These are phyloP conservation scores for Apodemia duryi DNA, from an alignment of 2,888 invertebrate species.

Conservation along the genomic window DNA sequence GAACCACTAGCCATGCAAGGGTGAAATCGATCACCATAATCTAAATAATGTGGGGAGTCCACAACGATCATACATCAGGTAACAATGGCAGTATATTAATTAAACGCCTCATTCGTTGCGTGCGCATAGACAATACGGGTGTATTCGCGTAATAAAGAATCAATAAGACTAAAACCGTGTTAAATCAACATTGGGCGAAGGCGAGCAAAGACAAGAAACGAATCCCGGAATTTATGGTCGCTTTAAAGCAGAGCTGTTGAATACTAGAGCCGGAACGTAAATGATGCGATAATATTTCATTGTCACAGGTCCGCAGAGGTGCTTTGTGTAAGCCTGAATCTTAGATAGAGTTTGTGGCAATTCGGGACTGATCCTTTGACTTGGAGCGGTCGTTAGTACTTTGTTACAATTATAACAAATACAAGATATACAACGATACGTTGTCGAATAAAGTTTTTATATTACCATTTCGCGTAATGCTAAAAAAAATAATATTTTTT, in stretches of 20 bases:
- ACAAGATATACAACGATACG: too few relatives aligned
- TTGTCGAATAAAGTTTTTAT: too few relatives aligned
- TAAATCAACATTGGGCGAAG: slow-evolving; percentile 77
- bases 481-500: too few relatives aligned
- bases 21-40: slow-evolving; percentile 8
- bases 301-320: slow-evolving; percentile 39
- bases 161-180: slow-evolving; percentile 78
- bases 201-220: slow-evolving; percentile 72
- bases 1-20: not conserved
- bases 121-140: slow-evolving; percentile 64
- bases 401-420: not conserved
- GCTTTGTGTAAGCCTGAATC: slow-evolving; percentile 25
- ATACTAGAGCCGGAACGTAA: slow-evolving; percentile 50
- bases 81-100: slow-evolving; percentile 65
- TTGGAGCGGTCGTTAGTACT: slow-evolving; percentile 9
- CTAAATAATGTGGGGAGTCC: slow-evolving; percentile 3
- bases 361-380: slow-evolving; percentile 18
- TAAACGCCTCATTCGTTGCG: slow-evolving; percentile 57
- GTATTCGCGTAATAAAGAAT: slow-evolving; percentile 72
- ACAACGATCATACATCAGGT: slow-evolving; percentile 47
- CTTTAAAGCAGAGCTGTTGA: slow-evolving; percentile 48
- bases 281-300: slow-evolving; percentile 53
- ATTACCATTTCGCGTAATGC: too few relatives aligned
- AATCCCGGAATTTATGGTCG: slow-evolving; percentile 74
- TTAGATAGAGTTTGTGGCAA: slow-evolving; percentile 20